phyloP scores from a whole-genome alignment of 2,888 invertebrate genomes.

The Agriopis leucophaearia region DNA sequence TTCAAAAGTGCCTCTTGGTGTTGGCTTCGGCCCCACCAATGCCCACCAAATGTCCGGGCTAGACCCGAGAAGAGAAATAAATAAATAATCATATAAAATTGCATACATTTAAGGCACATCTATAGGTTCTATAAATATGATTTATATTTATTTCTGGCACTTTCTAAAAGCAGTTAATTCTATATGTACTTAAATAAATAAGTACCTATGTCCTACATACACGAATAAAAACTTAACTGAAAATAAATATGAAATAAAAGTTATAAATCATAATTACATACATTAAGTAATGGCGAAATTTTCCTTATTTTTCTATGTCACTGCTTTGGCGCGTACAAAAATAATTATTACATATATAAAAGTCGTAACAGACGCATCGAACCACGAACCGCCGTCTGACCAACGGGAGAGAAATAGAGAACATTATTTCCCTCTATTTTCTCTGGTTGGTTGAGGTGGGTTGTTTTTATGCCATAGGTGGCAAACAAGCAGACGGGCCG shows the following conservation, averaged over 20 bases:
- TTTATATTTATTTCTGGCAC: slow-evolving; percentile 24
- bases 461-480: too few species aligned
- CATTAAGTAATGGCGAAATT: neutral
- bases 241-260: slow-evolving; percentile 8
- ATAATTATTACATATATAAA: slow-evolving; percentile 4
- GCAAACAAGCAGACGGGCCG: too few species aligned
- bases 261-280: neutral
- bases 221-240: too few species aligned
- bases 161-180: slow-evolving; percentile 13
- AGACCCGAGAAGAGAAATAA: too few species aligned
- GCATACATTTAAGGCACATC: slow-evolving; percentile 62
- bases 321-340: slow-evolving; percentile 21
- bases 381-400: too few species aligned
- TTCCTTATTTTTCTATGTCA: slow-evolving; percentile 3
- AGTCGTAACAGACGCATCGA: too few species aligned
- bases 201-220: neutral
- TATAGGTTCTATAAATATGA: slow-evolving; percentile 40
- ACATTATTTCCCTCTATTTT: too few species aligned
- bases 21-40: too few species aligned
- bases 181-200: neutral
- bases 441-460: too few species aligned
- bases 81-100: slow-evolving; percentile 49
- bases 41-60: too few species aligned
- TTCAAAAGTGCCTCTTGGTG: too few species aligned
- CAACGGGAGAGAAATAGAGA: too few species aligned